These are phyloP conservation scores for Blennius ocellaris DNA, from an alignment of 2,113 vertebrate genomes.

Conservation along the genomic window DNA sequence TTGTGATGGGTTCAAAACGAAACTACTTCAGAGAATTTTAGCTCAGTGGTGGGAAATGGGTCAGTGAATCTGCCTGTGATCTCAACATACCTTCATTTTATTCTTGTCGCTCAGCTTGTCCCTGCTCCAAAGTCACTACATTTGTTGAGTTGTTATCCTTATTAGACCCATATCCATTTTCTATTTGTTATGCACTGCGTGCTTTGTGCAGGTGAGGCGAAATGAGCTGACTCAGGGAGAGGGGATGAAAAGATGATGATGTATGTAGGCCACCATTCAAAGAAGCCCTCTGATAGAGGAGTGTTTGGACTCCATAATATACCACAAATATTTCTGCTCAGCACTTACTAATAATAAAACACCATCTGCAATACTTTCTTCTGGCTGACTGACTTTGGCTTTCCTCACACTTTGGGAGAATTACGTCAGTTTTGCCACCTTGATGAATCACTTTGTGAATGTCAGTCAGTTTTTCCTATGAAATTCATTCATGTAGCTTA, in stretches of 20 bases:
- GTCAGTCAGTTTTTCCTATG: no score
- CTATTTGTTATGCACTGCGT: slow-evolving; percentile 9
- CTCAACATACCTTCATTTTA: slow-evolving; percentile 30
- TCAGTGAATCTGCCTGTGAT: slow-evolving; percentile 32
- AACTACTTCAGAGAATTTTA: slow-evolving; percentile 14
- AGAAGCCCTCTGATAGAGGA: slow-evolving; percentile 38
- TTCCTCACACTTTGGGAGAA: background rate
- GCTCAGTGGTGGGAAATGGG: slow-evolving; percentile 28
- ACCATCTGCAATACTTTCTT: background rate
- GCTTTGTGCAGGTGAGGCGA: slow-evolving; percentile 31
- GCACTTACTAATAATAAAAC: slow-evolving; percentile 14
- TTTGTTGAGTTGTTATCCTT: slow-evolving; percentile 47
- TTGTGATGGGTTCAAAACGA: slow-evolving; percentile 2
- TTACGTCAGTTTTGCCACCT: background rate
- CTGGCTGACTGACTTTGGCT: background rate
- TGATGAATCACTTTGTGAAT: no score
- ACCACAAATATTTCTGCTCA: slow-evolving; percentile 32
- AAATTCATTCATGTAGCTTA: no score
- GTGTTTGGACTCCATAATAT: slow-evolving; percentile 14
- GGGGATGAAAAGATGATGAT: slow-evolving; percentile 30
- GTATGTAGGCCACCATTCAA: slow-evolving; percentile 48
- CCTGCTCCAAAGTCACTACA: slow-evolving; percentile 20
- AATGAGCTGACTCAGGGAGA: slow-evolving; percentile 41
- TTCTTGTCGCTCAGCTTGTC: slow-evolving; percentile 32
- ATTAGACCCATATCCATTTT: slow-evolving; percentile 28